Evolutionary conservation across 1,140 invertebrate species (phyloP).

Genomic region (Nylanderia fulva): DNA sequence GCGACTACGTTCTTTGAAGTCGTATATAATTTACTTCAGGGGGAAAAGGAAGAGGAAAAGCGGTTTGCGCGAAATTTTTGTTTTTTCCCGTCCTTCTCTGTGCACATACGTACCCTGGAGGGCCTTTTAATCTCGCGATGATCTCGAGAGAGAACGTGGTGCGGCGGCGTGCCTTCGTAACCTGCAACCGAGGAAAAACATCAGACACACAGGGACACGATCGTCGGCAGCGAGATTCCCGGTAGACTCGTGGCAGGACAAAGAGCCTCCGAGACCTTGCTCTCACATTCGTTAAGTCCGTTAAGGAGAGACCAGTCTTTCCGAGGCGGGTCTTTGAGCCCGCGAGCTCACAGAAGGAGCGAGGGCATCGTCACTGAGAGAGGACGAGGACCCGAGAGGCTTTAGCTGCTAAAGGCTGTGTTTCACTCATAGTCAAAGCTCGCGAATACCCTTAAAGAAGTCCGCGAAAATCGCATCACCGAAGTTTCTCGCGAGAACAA

Average conservation of each 20-base stretch:
- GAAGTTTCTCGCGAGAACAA: neutral
- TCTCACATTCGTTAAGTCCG: slow-evolving; percentile 78
- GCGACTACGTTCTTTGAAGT: slow-evolving; percentile 47
- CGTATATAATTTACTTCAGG: slow-evolving; percentile 30
- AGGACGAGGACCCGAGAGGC: neutral
- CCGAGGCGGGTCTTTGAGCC: slow-evolving; percentile 51
- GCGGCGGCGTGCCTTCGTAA: slow-evolving; percentile 84
- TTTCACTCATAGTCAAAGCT: slow-evolving; percentile 20
- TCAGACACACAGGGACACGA: slow-evolving; percentile 52
- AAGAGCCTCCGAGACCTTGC: slow-evolving; percentile 67
- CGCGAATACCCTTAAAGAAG: slow-evolving; percentile 31
- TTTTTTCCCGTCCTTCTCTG: slow-evolving; percentile 9
- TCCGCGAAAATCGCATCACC: neutral
- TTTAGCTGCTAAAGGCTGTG: neutral
- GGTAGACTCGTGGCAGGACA: slow-evolving; percentile 44
- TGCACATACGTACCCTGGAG: slow-evolving; percentile 77
- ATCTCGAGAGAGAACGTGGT: slow-evolving; percentile 77
- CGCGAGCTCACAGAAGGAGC: slow-evolving; percentile 17
- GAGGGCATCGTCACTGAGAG: slow-evolving; percentile 22
- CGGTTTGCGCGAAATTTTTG: slow-evolving; percentile 16
- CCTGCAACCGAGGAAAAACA: slow-evolving; percentile 82
- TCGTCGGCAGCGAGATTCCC: slow-evolving; percentile 50
- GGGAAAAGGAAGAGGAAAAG: neutral
- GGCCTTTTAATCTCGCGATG: slow-evolving; percentile 67
- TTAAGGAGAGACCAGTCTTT: slow-evolving; percentile 81